These are phyloP conservation scores for Drosophila jambulina DNA, from an alignment of 1,140 invertebrate genomes.

Conservation along the genomic window DNA sequence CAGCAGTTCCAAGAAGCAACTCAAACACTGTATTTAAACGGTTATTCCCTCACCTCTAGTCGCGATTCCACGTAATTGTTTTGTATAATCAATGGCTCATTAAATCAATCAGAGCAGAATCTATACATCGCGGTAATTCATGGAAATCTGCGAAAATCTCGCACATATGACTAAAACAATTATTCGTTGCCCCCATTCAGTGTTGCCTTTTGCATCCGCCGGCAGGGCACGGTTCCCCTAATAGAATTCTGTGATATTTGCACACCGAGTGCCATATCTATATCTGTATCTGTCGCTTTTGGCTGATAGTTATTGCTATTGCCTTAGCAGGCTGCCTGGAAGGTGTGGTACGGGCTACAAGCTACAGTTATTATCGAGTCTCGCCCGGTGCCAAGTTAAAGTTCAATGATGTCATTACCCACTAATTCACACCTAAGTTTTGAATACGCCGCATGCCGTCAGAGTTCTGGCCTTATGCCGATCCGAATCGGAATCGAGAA, in stretches of 20 bases:
- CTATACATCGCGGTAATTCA: constrained; percentile 61
- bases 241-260: constrained; percentile 73
- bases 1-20: constrained; percentile 5
- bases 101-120: constrained; percentile 75
- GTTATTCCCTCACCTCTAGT: neutral
- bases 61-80: constrained; percentile 47
- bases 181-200: constrained; percentile 69
- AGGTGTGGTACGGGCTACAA: constrained; percentile 72
- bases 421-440: constrained; percentile 83
- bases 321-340: constrained; percentile 39
- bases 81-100: constrained; percentile 62
- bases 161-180: constrained; percentile 54
- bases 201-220: constrained; percentile 43
- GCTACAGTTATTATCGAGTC: constrained; percentile 70
- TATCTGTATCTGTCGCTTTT: constrained; percentile 26
- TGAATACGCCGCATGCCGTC: constrained; percentile 52
- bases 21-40: constrained; percentile 2
- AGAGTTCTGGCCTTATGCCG: constrained; percentile 43
- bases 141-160: constrained; percentile 62
- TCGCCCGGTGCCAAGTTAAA: constrained; percentile 73
- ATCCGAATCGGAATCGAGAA: constrained; percentile 58
- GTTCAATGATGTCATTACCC: constrained; percentile 83
- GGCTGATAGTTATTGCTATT: constrained; percentile 46
- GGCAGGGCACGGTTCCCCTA: constrained; percentile 39
- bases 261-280: constrained; percentile 47